Conservation (phyloP, 2,113 vertebrate species). For the Nycticorax nycticorax region DNA sequence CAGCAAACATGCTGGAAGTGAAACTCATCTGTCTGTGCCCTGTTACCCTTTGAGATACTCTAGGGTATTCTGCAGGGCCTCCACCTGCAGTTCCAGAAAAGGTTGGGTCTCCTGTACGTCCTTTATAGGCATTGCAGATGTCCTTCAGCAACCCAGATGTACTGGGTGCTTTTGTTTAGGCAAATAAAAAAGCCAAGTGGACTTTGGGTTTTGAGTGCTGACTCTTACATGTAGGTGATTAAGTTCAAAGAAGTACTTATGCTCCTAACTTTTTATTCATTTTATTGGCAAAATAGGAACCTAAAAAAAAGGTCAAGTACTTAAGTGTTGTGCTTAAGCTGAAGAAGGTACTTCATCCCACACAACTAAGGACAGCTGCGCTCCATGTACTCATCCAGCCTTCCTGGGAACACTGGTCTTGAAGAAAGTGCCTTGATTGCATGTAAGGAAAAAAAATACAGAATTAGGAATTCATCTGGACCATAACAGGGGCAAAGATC, state of each 20-base stretch:
- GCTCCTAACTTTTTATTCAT: background rate
- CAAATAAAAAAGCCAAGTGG: background rate
- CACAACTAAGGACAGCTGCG: rapidly evolving
- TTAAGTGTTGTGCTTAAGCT: background rate
- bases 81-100: background rate
- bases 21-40: background rate
- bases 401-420: background rate
- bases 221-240: background rate
- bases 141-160: background rate
- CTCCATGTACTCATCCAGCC: background rate
- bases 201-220: background rate
- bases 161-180: background rate
- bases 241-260: background rate
- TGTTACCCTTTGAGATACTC: background rate
- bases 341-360: background rate
- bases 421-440: background rate
- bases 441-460: background rate
- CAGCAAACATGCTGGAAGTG: background rate
- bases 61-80: background rate
- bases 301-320: background rate
- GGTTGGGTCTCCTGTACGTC: background rate
- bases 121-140: background rate
- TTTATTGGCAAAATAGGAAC: background rate
- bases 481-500: background rate
- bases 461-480: background rate